Percentiles rank a stretch among this genome's conserved stretches.
Evolutionary conservation across 2,888 invertebrate species (phyloP).

Genomic region (Candidula unifasciata): DNA sequence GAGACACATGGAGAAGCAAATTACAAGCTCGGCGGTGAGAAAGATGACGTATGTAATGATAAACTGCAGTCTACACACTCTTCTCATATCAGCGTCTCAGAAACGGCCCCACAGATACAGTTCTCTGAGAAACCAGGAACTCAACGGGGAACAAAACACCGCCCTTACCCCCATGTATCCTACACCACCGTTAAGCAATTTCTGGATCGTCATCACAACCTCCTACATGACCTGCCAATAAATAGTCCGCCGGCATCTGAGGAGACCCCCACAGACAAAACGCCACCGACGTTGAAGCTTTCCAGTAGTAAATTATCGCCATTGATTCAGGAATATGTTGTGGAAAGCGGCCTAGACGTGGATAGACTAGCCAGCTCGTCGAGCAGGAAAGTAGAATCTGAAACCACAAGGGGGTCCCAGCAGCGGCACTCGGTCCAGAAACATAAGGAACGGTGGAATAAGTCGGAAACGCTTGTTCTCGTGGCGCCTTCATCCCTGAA

Average conservation of each 20-base stretch:
- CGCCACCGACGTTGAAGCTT: constrained; percentile 13
- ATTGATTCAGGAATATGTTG: neutral
- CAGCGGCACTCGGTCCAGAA: neutral
- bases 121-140: neutral
- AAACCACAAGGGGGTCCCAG: neutral
- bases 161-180: neutral
- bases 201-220: constrained; percentile 32
- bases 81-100: neutral
- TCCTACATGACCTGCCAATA: neutral
- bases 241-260: neutral
- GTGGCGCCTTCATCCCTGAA: too few relatives aligned
- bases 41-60: neutral
- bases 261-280: constrained; percentile 1
- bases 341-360: neutral
- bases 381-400: neutral
- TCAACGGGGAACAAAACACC: neutral
- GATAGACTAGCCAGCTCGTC: neutral
- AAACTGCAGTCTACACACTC: neutral
- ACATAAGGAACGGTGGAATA: neutral
- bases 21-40: neutral
- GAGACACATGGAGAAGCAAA: neutral
- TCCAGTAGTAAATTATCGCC: too few relatives aligned
- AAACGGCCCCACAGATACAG: neutral
- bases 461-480: neutral
- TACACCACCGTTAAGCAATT: constrained; percentile 41